phyloP scores from a whole-genome alignment of 2,113 vertebrate genomes.

The Gobius niger region DNA sequence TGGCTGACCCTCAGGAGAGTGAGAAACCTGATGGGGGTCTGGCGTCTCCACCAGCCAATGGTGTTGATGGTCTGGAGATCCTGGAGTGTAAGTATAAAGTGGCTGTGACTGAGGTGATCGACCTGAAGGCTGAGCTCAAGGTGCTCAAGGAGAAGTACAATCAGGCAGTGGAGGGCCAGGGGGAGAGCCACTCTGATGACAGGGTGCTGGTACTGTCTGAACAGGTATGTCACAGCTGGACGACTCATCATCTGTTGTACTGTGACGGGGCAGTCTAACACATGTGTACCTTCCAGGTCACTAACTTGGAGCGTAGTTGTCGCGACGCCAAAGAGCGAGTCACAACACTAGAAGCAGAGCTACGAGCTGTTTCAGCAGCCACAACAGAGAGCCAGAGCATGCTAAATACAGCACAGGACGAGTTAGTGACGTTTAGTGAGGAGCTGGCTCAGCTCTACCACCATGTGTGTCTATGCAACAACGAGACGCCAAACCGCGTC shows the following conservation, averaged over 20 bases:
- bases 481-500: constrained; percentile 95
- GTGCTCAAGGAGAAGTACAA: constrained; percentile 95
- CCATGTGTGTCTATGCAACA: constrained; percentile 97
- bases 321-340: constrained; percentile 86
- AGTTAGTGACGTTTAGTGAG: constrained; percentile 95
- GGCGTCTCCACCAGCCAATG: constrained; percentile 23
- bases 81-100: constrained; percentile 97
- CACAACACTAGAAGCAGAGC: constrained; percentile 85
- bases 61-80: constrained; percentile 88
- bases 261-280: background rate
- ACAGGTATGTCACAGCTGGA: constrained; percentile 66
- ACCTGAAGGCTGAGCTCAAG: constrained; percentile 96
- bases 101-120: constrained; percentile 95
- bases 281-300: constrained; percentile 64
- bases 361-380: constrained; percentile 79
- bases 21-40: constrained; percentile 82
- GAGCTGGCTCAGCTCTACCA: constrained; percentile 98
- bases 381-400: constrained; percentile 89
- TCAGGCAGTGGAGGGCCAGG: constrained; percentile 87
- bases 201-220: constrained; percentile 81
- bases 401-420: constrained; percentile 92
- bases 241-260: background rate
- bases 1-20: constrained; percentile 79
- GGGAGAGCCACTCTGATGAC: constrained; percentile 81
- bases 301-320: constrained; percentile 80